Evolutionary conservation across 2,113 vertebrate species (phyloP).

Genomic region (Chinchilla lanigera): DNA sequence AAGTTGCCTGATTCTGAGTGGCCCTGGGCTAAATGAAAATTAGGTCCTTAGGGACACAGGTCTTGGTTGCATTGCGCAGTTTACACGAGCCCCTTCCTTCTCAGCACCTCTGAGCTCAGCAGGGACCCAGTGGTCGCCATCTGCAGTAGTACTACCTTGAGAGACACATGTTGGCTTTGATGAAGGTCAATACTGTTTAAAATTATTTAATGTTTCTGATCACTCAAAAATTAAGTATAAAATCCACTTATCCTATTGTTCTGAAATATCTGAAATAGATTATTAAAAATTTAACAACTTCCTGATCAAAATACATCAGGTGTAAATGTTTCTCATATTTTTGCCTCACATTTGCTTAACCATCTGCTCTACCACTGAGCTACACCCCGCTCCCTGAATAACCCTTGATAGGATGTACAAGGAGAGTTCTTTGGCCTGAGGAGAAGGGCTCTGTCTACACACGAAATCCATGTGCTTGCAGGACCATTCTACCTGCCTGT

Average conservation of each 20-base stretch:
- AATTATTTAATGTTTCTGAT: constrained; percentile 4
- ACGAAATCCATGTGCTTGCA: background rate
- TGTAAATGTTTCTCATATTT: background rate
- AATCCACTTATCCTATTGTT: background rate
- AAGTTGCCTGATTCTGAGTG: background rate
- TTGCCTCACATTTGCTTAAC: background rate
- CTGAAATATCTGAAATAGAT: constrained; percentile 29
- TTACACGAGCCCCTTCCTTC: background rate
- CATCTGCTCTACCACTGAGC: background rate
- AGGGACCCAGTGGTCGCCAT: background rate
- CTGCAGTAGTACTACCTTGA: background rate
- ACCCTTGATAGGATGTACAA: background rate
- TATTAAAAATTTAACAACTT: constrained; percentile 1
- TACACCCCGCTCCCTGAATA: background rate
- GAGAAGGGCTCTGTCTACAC: background rate
- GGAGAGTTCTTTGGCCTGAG: background rate
- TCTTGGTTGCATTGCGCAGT: background rate
- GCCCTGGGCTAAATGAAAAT: background rate
- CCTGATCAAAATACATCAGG: background rate
- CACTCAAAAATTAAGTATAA: constrained; percentile 5
- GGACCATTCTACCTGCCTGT: background rate
- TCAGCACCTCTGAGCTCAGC: background rate
- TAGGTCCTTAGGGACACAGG: background rate
- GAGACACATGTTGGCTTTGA: background rate
- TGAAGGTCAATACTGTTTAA: background rate